Conservation (phyloP, 1,140 invertebrate species). For the Scaptomyza montana region DNA sequence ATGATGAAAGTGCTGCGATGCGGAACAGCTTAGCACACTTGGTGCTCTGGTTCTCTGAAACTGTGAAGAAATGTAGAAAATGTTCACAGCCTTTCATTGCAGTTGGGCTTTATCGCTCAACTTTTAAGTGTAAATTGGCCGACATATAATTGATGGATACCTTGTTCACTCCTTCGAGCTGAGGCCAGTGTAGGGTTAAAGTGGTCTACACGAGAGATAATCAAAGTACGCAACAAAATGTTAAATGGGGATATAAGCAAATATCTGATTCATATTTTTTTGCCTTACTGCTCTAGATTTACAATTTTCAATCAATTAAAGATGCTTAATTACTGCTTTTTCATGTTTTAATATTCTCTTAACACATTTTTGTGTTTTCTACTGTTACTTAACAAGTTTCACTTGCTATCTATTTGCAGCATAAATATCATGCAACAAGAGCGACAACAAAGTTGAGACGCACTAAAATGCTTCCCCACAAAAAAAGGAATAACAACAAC, state of each 20-base stretch:
- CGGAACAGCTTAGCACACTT: neutral
- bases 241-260: slow-evolving; percentile 45
- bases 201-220: slow-evolving; percentile 6
- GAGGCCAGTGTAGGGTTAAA: neutral
- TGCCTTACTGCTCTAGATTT: slow-evolving; percentile 63
- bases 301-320: slow-evolving; percentile 34
- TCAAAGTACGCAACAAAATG: slow-evolving; percentile 11
- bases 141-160: slow-evolving; percentile 13
- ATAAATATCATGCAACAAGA: slow-evolving; percentile 18
- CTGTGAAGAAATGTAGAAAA: neutral
- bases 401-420: slow-evolving; percentile 28
- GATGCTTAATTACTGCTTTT: neutral
- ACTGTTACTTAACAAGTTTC: slow-evolving; percentile 29
- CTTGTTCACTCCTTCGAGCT: neutral
- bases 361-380: slow-evolving; percentile 17
- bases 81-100: neutral
- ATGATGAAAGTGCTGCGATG: neutral
- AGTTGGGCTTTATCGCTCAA: slow-evolving; percentile 6
- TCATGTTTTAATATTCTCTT: neutral
- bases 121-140: slow-evolving; percentile 32
- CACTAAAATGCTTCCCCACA: slow-evolving; percentile 31
- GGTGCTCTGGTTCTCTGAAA: too few species aligned
- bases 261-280: slow-evolving; percentile 62
- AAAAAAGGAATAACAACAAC: slow-evolving; percentile 6
- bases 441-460: slow-evolving; percentile 38